These are phyloP conservation scores for Chaetogeoica ovagalla DNA, from an alignment of 2,888 invertebrate genomes.

Conservation along the genomic window DNA sequence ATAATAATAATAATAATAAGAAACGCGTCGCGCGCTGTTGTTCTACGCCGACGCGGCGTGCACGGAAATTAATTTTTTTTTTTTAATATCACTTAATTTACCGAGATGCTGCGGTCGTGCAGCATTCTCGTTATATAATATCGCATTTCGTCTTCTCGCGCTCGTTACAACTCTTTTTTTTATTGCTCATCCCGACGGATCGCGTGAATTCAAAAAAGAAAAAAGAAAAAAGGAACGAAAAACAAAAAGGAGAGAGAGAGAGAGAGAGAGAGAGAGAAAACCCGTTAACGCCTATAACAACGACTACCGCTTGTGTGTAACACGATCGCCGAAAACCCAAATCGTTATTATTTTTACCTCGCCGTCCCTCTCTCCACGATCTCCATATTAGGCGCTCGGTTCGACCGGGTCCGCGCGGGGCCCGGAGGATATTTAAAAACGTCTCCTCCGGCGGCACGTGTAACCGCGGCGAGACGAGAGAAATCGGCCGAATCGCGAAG, in stretches of 20 bases:
- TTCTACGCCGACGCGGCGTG: neutral
- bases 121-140: neutral
- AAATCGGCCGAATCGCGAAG: too few species aligned
- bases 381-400: too few species aligned
- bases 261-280: too few species aligned
- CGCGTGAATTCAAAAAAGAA: neutral
- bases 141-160: neutral
- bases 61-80: neutral
- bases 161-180: neutral
- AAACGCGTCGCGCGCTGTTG: conserved; percentile 32
- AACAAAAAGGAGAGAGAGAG: too few species aligned
- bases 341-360: conserved; percentile 10
- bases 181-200: neutral
- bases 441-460: too few species aligned
- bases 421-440: too few species aligned
- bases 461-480: too few species aligned
- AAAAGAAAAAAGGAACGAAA: too few species aligned
- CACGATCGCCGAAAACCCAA: conserved; percentile 27
- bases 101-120: conserved; percentile 1
- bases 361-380: too few species aligned
- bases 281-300: neutral
- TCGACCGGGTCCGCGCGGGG: too few species aligned
- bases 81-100: conserved; percentile 18
- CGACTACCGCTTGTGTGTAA: conserved; percentile 33
- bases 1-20: too few species aligned